phyloP scores from a whole-genome alignment of 2,113 vertebrate genomes.

The Sylvietta virens region DNA sequence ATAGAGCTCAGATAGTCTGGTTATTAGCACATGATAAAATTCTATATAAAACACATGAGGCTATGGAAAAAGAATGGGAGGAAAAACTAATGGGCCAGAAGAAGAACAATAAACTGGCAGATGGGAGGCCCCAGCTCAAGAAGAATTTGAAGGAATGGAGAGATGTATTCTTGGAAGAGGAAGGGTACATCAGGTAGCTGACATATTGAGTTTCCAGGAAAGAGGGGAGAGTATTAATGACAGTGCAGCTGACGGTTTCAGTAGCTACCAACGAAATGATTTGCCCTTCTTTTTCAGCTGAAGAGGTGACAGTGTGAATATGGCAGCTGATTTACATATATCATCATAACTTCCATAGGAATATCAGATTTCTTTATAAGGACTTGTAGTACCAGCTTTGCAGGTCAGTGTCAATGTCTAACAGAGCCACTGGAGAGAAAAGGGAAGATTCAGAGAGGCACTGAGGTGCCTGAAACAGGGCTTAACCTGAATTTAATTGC shows the following conservation, averaged over 20 bases:
- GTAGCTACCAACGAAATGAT: constrained; percentile 39
- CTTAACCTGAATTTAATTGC: constrained; percentile 31
- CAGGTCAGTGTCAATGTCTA: not conserved
- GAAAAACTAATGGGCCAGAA: constrained; percentile 3
- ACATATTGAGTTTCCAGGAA: constrained; percentile 54
- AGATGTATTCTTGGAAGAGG: constrained; percentile 58
- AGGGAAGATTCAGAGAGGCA: not conserved
- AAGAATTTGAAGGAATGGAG: constrained; percentile 51
- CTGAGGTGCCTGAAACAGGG: not conserved
- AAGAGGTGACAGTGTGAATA: constrained; percentile 12
- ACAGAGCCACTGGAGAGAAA: not conserved
- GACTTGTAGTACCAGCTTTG: constrained; percentile 23
- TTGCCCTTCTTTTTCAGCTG: constrained; percentile 50
- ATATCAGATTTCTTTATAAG: not conserved
- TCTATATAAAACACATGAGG: not conserved
- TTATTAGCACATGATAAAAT: constrained; percentile 3
- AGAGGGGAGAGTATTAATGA: constrained; percentile 40
- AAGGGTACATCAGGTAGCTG: constrained; percentile 67
- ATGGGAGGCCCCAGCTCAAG: constrained; percentile 39
- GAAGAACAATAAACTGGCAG: constrained; percentile 57
- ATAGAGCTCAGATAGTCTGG: not conserved
- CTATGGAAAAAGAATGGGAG: not conserved
- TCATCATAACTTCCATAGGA: constrained; percentile 27
- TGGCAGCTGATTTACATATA: constrained; percentile 23
- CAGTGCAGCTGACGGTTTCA: constrained; percentile 57